Percentiles rank a stretch among this genome's conserved stretches.
Conservation (phyloP, 2,797 vertebrate species). For the Ficedula albicollis region DNA sequence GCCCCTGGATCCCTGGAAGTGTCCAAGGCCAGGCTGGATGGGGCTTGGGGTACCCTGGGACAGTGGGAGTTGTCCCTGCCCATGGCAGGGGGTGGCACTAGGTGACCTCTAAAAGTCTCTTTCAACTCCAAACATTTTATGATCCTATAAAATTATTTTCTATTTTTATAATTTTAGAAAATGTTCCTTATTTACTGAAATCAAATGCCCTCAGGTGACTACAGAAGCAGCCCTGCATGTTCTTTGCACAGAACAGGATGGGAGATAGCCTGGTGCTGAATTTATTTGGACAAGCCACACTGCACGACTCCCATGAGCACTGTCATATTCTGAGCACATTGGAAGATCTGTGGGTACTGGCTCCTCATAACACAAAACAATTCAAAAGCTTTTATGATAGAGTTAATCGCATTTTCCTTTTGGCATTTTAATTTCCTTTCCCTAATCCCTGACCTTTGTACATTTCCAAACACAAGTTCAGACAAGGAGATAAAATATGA, state of each 20-base stretch:
- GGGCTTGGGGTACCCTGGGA: neutral
- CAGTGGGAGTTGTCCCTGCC: neutral
- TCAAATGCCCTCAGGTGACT: neutral
- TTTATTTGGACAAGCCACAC: neutral
- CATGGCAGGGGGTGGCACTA: neutral
- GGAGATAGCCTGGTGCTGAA: neutral
- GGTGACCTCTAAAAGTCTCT: neutral
- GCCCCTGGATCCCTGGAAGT: neutral
- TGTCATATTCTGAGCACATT: neutral
- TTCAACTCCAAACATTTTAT: neutral
- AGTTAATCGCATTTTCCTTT: constrained; percentile 1
- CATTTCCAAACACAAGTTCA: neutral
- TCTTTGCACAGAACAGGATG: neutral
- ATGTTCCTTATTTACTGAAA: neutral
- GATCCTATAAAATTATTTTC: neutral
- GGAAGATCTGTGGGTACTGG: neutral
- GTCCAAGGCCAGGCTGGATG: neutral
- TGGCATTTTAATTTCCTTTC: constrained; percentile 32
- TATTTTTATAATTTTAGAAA: neutral
- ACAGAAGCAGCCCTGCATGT: neutral
- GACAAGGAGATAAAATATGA: constrained; percentile 3
- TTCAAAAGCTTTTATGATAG: constrained; percentile 1
- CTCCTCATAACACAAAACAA: neutral
- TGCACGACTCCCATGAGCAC: neutral
- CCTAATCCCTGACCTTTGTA: neutral